Percentiles rank a stretch among this genome's conserved stretches.
These are phyloP conservation scores for Crepidodera aurea DNA, from an alignment of 2,888 invertebrate species.

Conservation along the genomic window DNA sequence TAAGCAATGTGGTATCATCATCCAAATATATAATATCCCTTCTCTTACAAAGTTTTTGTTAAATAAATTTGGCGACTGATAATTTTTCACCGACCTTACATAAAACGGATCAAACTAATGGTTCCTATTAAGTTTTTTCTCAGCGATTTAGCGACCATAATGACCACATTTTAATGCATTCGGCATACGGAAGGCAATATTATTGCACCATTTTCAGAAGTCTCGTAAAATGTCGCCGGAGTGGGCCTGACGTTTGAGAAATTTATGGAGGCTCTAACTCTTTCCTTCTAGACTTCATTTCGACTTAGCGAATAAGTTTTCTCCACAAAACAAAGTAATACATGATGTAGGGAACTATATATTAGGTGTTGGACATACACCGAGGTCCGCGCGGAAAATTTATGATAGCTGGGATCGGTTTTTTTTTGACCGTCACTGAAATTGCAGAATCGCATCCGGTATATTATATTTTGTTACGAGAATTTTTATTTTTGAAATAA, in stretches of 20 bases:
- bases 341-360: conserved; percentile 54
- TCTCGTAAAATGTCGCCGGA: conserved; percentile 49
- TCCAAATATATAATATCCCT: no score
- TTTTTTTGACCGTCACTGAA: no score
- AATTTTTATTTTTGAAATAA: no score
- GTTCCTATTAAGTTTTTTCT: conserved; percentile 16
- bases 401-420: no score
- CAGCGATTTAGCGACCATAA: conserved; percentile 14
- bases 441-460: no score
- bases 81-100: no score
- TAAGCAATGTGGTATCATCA: no score
- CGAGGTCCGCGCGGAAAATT: conserved; percentile 45
- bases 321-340: conserved; percentile 56
- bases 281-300: conserved; percentile 54
- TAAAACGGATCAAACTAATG: conserved; percentile 2
- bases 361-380: conserved; percentile 49
- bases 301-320: conserved; percentile 55
- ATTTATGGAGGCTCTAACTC: conserved; percentile 56
- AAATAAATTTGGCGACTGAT: no score
- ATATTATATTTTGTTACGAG: no score
- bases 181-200: conserved; percentile 21
- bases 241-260: conserved; percentile 57
- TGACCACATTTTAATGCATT: conserved; percentile 29
- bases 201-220: conserved; percentile 22
- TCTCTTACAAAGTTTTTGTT: no score